Base-by-base conservation (phyloP, 2,888 invertebrate species). In the Drosophila meridionalis region DNA sequence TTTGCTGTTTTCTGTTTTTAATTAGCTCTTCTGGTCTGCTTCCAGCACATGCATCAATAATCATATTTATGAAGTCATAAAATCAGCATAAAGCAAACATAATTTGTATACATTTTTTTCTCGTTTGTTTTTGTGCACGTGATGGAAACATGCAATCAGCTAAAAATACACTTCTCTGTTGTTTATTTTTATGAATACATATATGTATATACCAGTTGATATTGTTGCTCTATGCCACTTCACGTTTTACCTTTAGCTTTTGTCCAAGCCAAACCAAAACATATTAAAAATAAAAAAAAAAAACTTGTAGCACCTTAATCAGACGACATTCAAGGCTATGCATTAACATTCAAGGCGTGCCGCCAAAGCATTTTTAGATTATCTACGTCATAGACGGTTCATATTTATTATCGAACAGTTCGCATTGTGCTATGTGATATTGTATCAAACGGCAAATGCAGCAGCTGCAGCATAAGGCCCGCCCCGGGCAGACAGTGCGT, bases 311-410 rank as follows among this genome's bases (percentile, higher is more conserved):
- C 70, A 38, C 59, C 80, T 34, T 69, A 77, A 74, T 68, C 56
- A 56, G 79, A 56, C 53, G 58, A 45, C 61, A 62, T 69, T 69
- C 80, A 85, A 85, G 90, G 85, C 80, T 73, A n/a, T 62, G 69
- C 64, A 85, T 89, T 85, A 30, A 76, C 69, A 85, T 85, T 85
- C 85, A 85, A 87, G 90, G 85, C 86, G 87, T 75, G 81, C 67
- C 73, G 65, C 32, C 42, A 61, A 55, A 63, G 56, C 68, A 85
- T 85, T 71, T 73, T 55, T 76, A 66, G 60, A 84, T 76, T 71
- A 85, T 82, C 72, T 69, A 87, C 88, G 86, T 85, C 89, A 87
- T 75, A 87, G 80, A 74, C 69, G 73, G 55, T 52, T 47, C 50
- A 45, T 53, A 58, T 38, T 65, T 53, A 56, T 66, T 71, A 48